phyloP scores from a whole-genome alignment of 2,797 vertebrate species.

The Pangasius sanitwongsei region DNA sequence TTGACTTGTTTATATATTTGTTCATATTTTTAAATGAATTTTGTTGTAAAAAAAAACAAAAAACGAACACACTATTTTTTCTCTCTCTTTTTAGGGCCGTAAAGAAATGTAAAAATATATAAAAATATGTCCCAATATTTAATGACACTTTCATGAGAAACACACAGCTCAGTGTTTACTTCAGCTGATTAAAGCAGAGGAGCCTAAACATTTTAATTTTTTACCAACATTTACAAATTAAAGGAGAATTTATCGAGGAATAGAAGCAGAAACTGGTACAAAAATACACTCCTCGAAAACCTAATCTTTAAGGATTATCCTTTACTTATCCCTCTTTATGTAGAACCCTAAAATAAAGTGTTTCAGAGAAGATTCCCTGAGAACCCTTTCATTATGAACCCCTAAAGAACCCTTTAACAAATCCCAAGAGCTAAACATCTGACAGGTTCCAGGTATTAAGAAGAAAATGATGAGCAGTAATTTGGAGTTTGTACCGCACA shows the following conservation, averaged over 20 bases:
- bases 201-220: background rate
- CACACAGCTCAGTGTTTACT: background rate
- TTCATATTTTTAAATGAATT: background rate
- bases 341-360: background rate
- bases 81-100: background rate
- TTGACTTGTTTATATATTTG: background rate
- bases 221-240: background rate
- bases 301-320: background rate
- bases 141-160: background rate
- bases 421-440: constrained; percentile 61
- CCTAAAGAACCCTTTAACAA: background rate
- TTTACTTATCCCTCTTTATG: background rate
- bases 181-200: background rate
- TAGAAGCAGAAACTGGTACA: background rate
- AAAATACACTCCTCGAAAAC: background rate
- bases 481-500: background rate
- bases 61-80: background rate
- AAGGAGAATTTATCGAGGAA: background rate
- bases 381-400: background rate
- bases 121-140: background rate
- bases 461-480: background rate
- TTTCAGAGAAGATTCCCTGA: background rate
- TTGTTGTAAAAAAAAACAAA: background rate
- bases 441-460: constrained; percentile 53
- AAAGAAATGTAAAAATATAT: background rate